Conservation (phyloP, 2,113 vertebrate genomes). For the Phalacrocorax carbo region DNA sequence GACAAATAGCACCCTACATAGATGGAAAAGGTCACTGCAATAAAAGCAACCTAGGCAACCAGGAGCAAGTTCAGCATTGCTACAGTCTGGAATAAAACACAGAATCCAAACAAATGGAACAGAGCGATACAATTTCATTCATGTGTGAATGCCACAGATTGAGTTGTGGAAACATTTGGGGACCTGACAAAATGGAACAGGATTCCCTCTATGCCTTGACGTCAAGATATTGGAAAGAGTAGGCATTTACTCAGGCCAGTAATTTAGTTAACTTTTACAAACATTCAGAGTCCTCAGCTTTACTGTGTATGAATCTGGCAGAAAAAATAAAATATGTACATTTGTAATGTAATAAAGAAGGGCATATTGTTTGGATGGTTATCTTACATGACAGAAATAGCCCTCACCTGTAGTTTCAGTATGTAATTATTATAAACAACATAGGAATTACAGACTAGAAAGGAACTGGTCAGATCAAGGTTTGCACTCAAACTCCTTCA, state of each 20-base stretch:
- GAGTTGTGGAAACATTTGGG: conserved; percentile 25
- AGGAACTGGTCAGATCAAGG: neutral
- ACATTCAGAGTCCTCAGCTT: neutral
- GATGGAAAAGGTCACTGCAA: conserved; percentile 69
- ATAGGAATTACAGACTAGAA: neutral
- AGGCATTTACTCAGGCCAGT: conserved; percentile 10
- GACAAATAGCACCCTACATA: conserved; percentile 14
- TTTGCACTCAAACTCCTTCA: neutral
- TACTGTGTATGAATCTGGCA: neutral
- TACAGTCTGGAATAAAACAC: conserved; percentile 53
- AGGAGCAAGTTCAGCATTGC: conserved; percentile 50
- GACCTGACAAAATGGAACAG: conserved; percentile 20
- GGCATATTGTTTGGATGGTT: neutral
- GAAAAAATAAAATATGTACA: neutral
- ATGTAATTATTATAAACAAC: neutral
- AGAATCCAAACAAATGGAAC: conserved; percentile 52
- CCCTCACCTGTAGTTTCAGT: neutral
- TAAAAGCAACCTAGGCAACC: conserved; percentile 68
- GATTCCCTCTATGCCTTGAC: neutral
- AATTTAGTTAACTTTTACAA: conserved; percentile 14
- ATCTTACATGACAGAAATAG: neutral
- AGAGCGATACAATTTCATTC: conserved; percentile 54
- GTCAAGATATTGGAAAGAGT: neutral
- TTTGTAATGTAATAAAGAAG: neutral
- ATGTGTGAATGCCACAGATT: conserved; percentile 44